phyloP scores from a whole-genome alignment of 2,888 invertebrate species.

The Invenusta paracnida region DNA sequence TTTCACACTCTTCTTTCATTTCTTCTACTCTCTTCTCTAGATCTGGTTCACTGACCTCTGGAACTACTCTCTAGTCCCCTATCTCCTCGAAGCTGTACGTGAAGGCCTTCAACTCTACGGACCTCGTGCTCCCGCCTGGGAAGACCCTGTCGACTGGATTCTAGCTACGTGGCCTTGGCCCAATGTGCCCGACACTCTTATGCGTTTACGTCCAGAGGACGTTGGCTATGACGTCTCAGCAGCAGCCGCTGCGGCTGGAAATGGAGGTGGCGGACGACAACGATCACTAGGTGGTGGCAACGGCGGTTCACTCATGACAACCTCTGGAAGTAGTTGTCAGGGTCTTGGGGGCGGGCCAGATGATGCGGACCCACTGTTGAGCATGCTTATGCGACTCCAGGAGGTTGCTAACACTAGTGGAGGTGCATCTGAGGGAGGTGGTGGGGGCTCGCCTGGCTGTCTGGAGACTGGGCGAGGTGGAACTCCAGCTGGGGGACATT shows the following conservation, averaged over 20 bases:
- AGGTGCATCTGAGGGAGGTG: too few relatives aligned
- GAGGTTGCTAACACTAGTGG: too few relatives aligned
- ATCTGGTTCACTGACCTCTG: constrained; percentile 98
- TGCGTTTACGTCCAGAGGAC: constrained; percentile 78
- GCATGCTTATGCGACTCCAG: constrained; percentile 87
- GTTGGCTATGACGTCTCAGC: constrained; percentile 72
- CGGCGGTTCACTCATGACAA: not conserved
- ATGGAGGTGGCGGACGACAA: not conserved
- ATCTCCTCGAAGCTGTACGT: constrained; percentile 84
- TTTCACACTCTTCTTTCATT: too few relatives aligned
- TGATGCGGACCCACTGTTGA: constrained; percentile 85
- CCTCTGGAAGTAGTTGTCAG: constrained; percentile 53
- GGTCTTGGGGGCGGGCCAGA: constrained; percentile 70
- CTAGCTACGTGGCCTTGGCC: constrained; percentile 86
- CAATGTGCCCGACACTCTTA: constrained; percentile 53
- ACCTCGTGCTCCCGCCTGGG: constrained; percentile 74
- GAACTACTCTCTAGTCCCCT: constrained; percentile 94
- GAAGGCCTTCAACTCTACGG: constrained; percentile 72
- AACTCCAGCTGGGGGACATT: too few relatives aligned
- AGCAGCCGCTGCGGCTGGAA: too few relatives aligned
- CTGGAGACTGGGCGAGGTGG: too few relatives aligned
- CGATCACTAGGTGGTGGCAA: too few relatives aligned
- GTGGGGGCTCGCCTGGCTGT: too few relatives aligned
- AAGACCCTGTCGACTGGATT: constrained; percentile 87
- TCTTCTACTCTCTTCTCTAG: too few relatives aligned